A percentile compares a stretch with the other conserved stretches of the same genome.
phyloP scores from a whole-genome alignment of 1,140 invertebrate genomes.

The Neodiprion fabricii region DNA sequence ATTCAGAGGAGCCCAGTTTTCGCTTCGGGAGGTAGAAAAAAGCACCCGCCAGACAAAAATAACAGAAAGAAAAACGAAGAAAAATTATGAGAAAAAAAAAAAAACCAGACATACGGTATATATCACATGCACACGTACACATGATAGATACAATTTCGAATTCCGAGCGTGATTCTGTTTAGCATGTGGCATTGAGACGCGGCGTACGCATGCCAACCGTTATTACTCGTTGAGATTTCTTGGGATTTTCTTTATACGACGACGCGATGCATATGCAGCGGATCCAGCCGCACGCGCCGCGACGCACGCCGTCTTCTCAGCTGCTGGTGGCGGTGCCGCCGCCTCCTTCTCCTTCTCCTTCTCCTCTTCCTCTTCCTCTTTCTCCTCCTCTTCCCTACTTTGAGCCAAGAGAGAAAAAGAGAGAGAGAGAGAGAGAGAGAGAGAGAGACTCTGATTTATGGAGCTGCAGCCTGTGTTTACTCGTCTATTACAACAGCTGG shows the following conservation, averaged over 20 bases:
- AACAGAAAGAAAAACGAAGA: too few species aligned
- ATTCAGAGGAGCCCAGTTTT: neutral
- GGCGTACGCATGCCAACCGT: conserved; percentile 19
- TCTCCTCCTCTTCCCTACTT: neutral
- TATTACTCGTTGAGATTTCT: conserved; percentile 13
- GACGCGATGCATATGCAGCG: neutral
- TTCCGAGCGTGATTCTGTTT: conserved; percentile 11
- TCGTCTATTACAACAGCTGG: neutral
- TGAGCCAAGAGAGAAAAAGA: conserved; percentile 22
- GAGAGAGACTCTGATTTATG: neutral
- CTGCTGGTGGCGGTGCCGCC: neutral
- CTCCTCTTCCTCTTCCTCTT: neutral
- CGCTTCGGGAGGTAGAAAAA: neutral
- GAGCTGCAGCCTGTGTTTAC: neutral
- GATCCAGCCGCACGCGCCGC: conserved; percentile 9
- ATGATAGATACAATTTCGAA: neutral
- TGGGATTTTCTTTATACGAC: neutral
- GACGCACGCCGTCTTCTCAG: neutral
- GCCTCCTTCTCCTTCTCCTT: conserved; percentile 1
- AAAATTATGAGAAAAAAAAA: too few species aligned
- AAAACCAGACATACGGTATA: too few species aligned
- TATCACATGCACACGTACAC: too few species aligned
- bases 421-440: conserved; percentile 32
- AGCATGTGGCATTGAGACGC: conserved; percentile 27
- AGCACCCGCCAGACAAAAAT: too few species aligned